phyloP scores from a whole-genome alignment of 2,113 vertebrate genomes.

The Triplophysa rosa region DNA sequence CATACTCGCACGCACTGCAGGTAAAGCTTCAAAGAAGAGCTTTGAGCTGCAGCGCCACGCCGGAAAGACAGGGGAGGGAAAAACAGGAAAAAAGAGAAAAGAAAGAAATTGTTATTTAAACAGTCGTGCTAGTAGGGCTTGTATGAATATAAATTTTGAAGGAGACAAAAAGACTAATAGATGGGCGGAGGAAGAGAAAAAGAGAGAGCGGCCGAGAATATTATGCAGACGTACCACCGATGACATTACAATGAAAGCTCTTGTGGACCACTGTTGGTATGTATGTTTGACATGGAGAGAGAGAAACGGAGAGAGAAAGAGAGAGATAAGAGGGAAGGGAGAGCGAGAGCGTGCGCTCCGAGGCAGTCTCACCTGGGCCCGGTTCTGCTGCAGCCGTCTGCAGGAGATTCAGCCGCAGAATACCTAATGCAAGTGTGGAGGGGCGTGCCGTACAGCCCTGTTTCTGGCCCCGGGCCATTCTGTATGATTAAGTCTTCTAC shows the following conservation, averaged over 20 bases:
- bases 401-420: conserved; percentile 55
- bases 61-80: conserved; percentile 18
- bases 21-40: conserved; percentile 50
- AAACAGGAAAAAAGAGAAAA: conserved; percentile 8
- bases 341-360: conserved; percentile 12
- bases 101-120: conserved; percentile 53
- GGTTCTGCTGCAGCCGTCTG: conserved; percentile 53
- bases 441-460: conserved; percentile 48
- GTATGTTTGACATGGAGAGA: conserved; percentile 35
- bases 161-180: conserved; percentile 47
- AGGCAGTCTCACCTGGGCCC: conserved; percentile 56
- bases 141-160: conserved; percentile 45
- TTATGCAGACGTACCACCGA: conserved; percentile 39
- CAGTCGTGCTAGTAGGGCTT: conserved; percentile 42
- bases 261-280: conserved; percentile 16
- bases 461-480: conserved; percentile 60
- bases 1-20: conserved; percentile 48
- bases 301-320: conserved; percentile 30
- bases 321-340: conserved; percentile 23
- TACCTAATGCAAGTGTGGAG: conserved; percentile 56
- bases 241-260: conserved; percentile 33
- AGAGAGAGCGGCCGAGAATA: conserved; percentile 16
- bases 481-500: conserved; percentile 66
- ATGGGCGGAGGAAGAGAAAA: conserved; percentile 30
- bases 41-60: conserved; percentile 19